Percentiles rank a stretch among this genome's conserved stretches.
These are phyloP conservation scores for Scaptomyza pallida DNA, from an alignment of 1,140 invertebrate genomes.

Conservation along the genomic window DNA sequence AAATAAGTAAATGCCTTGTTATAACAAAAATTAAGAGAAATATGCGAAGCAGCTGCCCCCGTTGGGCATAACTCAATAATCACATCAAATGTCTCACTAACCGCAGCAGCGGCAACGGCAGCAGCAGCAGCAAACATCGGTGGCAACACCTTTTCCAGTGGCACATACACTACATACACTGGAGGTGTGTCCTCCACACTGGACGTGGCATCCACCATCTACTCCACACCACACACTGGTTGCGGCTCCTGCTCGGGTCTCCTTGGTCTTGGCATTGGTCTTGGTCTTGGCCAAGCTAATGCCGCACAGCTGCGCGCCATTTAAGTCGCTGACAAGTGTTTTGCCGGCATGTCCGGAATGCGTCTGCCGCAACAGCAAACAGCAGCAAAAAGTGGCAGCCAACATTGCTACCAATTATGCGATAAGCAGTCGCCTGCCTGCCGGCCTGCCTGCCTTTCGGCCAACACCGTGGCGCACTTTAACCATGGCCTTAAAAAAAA, in stretches of 20 bases:
- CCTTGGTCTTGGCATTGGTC: neutral
- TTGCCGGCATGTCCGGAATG: conserved; percentile 77
- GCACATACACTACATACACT: conserved; percentile 6
- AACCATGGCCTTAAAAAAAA: conserved; percentile 1
- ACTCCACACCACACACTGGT: neutral
- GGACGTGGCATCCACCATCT: conserved; percentile 7
- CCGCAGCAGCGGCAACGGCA: conserved; percentile 22
- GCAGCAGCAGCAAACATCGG: conserved; percentile 33
- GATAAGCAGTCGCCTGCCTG: conserved; percentile 61
- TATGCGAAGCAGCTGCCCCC: conserved; percentile 72
- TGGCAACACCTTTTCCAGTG: conserved; percentile 44
- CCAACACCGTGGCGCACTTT: conserved; percentile 34
- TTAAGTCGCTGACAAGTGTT: conserved; percentile 81
- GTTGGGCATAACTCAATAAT: conserved; percentile 80
- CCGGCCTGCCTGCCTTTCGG: conserved; percentile 21
- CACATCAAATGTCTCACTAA: conserved; percentile 73
- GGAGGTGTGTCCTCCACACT: conserved; percentile 63
- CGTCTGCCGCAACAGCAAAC: conserved; percentile 43
- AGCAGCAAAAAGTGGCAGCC: conserved; percentile 75
- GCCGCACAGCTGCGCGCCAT: conserved; percentile 78
- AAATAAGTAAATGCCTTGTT: conserved; percentile 64
- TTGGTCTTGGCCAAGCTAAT: conserved; percentile 47
- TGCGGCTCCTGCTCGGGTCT: conserved; percentile 21
- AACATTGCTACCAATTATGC: conserved; percentile 81
- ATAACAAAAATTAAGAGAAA: conserved; percentile 76